phyloP scores from a whole-genome alignment of 2,797 vertebrate species.

The Brachyrhaphis roseni region DNA sequence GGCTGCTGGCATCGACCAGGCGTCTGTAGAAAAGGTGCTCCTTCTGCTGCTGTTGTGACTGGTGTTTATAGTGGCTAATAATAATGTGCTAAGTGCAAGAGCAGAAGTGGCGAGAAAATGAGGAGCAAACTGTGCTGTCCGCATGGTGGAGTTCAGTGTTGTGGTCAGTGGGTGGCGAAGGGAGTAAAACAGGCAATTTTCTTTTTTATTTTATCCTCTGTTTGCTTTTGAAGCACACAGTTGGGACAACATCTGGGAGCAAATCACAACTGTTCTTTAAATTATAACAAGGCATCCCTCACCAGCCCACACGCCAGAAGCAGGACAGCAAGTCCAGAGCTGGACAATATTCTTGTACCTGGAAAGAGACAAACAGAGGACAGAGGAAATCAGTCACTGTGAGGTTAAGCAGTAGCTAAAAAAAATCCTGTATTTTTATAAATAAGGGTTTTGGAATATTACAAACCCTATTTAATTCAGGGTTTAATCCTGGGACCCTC shows the following conservation, averaged over 20 bases:
- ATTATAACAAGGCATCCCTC: conserved; percentile 94
- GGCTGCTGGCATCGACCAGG: conserved; percentile 63
- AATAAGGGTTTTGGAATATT: neutral
- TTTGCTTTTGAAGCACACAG: conserved; percentile 86
- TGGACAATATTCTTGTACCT: conserved; percentile 94
- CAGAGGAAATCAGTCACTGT: neutral
- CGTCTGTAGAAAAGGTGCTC: conserved; percentile 82
- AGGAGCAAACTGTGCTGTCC: conserved; percentile 88
- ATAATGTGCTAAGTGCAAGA: conserved; percentile 87
- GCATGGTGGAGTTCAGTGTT: conserved; percentile 62
- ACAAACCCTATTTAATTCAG: too few relatives aligned
- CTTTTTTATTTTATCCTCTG: conserved; percentile 62
- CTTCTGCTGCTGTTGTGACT: conserved; percentile 78
- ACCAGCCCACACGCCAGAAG: conserved; percentile 89
- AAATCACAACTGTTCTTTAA: conserved; percentile 88
- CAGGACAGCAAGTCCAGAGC: conserved; percentile 91
- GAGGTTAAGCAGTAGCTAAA: neutral
- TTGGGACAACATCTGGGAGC: conserved; percentile 79
- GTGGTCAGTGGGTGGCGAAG: neutral
- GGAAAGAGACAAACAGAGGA: conserved; percentile 81
- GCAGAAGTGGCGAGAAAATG: conserved; percentile 82
- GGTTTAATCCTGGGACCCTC: too few relatives aligned
- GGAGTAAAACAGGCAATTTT: conserved; percentile 82
- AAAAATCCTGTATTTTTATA: neutral
- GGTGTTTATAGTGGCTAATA: conserved; percentile 83